These are phyloP conservation scores for Muntiacus muntjak DNA, from an alignment of 2,113 vertebrate species.

Conservation along the genomic window DNA sequence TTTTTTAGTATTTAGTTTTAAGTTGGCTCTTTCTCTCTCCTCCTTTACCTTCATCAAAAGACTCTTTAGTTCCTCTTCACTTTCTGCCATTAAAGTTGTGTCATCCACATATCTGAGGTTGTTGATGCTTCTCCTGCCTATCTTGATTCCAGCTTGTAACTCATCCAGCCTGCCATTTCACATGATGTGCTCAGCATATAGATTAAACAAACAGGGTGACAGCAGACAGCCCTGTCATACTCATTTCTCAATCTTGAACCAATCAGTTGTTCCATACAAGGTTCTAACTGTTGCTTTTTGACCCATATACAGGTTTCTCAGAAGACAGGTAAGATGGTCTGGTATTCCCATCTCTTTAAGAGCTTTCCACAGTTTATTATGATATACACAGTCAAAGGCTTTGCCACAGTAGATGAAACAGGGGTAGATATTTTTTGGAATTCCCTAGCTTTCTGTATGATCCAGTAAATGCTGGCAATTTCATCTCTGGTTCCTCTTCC, in stretches of 20 bases:
- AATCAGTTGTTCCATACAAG: background rate
- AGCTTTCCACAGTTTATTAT: background rate
- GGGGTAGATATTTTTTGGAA: background rate
- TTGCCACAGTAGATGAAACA: background rate
- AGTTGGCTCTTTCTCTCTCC: background rate
- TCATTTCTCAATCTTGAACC: background rate
- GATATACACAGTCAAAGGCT: background rate
- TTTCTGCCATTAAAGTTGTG: background rate
- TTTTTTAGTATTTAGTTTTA: background rate
- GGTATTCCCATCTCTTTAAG: background rate
- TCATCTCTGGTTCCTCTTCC: background rate
- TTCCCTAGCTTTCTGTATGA: background rate
- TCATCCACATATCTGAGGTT: background rate
- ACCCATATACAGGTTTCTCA: background rate
- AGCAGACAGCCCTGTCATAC: background rate
- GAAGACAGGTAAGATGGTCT: background rate
- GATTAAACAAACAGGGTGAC: background rate
- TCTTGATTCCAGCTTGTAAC: background rate
- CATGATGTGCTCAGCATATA: background rate
- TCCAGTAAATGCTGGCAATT: background rate
- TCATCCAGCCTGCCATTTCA: background rate
- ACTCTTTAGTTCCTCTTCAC: background rate
- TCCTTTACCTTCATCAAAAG: background rate
- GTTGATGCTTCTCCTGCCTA: background rate
- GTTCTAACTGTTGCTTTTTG: background rate